Percentiles rank a stretch among this genome's conserved stretches.
Evolutionary conservation across 2,888 invertebrate genomes (phyloP).

Genomic region (Cenopis cana): DNA sequence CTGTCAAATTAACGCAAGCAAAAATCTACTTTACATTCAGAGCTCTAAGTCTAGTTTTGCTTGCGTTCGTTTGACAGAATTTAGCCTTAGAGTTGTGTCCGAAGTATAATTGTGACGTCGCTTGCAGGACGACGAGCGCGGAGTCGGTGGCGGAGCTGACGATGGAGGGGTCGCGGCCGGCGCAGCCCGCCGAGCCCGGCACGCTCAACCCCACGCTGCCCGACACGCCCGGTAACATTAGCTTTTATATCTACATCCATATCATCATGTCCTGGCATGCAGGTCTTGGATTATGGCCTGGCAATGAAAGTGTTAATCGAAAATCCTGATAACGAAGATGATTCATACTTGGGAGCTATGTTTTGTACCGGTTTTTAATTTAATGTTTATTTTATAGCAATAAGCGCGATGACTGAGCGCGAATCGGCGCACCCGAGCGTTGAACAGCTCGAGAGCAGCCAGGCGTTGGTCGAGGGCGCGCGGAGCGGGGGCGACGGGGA

Average conservation of each 20-base stretch:
- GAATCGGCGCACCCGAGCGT: slow-evolving; percentile 94
- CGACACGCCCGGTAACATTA: slow-evolving; percentile 92
- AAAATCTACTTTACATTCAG: too few species aligned
- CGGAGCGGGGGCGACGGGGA: slow-evolving; percentile 66
- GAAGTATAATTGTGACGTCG: slow-evolving; percentile 66
- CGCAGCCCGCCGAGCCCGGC: slow-evolving; percentile 95
- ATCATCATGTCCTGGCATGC: too few species aligned
- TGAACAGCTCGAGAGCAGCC: slow-evolving; percentile 53
- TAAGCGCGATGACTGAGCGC: slow-evolving; percentile 97
- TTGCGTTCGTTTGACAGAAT: too few species aligned
- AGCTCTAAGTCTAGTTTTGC: too few species aligned
- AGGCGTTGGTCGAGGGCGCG: slow-evolving; percentile 57
- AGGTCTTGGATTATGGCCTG: too few species aligned
- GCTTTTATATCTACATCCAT: neutral
- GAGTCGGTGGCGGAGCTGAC: slow-evolving; percentile 87
- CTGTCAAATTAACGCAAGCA: too few species aligned
- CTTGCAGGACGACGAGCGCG: slow-evolving; percentile 72
- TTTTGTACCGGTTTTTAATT: too few species aligned
- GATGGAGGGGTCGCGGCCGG: slow-evolving; percentile 94
- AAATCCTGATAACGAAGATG: too few species aligned
- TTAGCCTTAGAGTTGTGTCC: too few species aligned
- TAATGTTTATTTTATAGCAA: slow-evolving; percentile 75
- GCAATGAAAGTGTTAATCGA: too few species aligned
- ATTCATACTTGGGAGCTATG: too few species aligned
- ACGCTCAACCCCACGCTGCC: slow-evolving; percentile 95